Base-by-base conservation (phyloP, 2,797 vertebrate genomes). In the Strix occidentalis region DNA sequence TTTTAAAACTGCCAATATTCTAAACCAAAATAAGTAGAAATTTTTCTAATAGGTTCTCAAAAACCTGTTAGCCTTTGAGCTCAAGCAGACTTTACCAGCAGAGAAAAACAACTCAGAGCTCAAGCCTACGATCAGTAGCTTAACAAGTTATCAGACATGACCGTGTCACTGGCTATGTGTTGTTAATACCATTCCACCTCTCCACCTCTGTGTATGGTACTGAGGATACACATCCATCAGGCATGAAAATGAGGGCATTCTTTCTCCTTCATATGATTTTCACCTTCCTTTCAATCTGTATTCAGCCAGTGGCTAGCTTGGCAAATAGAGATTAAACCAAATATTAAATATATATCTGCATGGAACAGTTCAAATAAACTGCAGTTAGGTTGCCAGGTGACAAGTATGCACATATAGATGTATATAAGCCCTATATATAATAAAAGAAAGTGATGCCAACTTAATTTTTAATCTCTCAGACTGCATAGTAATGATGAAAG, bases 281-380 rank as follows among this genome's bases (percentile, higher is more conserved):
- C 35, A 60, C 35, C 37, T 84, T 82, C 75, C 51, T 87, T 75
- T 78, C 64, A 61, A 2, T 64, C 23, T 74, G 10, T 33, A 69
- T 53, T 80, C 71, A 90, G 39, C 24, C 37, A 50, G 54, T 78
- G 78, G 14, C 18, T 57, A 39, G 14, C 50, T 37, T 68, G 50
- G 53, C 51, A 93, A 87, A 86, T 5, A 70, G 76, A 92, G 16
- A 50, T 84, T 69, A 84, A 89, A 87, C 17, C 17, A 83, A 65
- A 31, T 43, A 41, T 69, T 80, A 80, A 60, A 57, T 50, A 68
- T 15, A 33, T 24, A 46, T 54, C 18, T 63, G 39, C 54, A 89
- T 81, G 48, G 71, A 87, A 87, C 33, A 51, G 13, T 58, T 90
- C 72, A 91, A 83, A 85, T 72, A 93, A 95, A 75, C 13, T 35